These are phyloP conservation scores for Apotomis betuletana DNA, from an alignment of 2,888 invertebrate genomes.

Conservation along the genomic window DNA sequence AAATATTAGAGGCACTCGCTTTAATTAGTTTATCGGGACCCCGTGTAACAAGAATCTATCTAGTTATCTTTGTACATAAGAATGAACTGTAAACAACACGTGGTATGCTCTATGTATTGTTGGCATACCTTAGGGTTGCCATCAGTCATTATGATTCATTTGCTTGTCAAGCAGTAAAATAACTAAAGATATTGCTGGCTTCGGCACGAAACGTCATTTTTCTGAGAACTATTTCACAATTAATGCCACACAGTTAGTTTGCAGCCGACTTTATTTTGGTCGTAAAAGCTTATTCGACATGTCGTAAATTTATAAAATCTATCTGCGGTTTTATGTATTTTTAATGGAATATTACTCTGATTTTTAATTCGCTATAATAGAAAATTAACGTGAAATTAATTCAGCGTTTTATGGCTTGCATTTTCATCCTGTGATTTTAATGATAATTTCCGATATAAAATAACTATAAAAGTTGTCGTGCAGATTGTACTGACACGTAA, in stretches of 20 bases:
- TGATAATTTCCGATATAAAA: constrained; percentile 24
- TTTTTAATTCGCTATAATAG: constrained; percentile 30
- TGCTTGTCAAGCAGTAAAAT: constrained; percentile 35
- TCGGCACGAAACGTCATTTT: constrained; percentile 24
- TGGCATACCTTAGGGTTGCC: constrained; percentile 10
- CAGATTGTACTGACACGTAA: constrained; percentile 17
- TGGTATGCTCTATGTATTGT: constrained; percentile 15
- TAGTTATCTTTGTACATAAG: constrained; percentile 26
- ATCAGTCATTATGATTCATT: constrained; percentile 35
- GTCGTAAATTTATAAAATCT: constrained; percentile 28
- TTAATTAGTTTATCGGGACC: constrained; percentile 44
- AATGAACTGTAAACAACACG: constrained; percentile 29
- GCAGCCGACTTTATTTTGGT: constrained; percentile 12
- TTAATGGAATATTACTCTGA: constrained; percentile 24
- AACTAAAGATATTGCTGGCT: constrained; percentile 25
- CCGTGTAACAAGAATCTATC: constrained; percentile 22
- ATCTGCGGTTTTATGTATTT: constrained; percentile 24
- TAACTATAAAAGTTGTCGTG: constrained; percentile 13
- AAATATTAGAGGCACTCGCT: constrained; percentile 65
- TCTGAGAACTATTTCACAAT: constrained; percentile 37
- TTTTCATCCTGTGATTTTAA: constrained; percentile 26
- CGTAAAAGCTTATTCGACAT: constrained; percentile 16
- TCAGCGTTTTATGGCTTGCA: constrained; percentile 25
- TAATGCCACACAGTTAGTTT: constrained; percentile 12
- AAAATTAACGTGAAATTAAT: constrained; percentile 29